Base-by-base conservation (phyloP, 2,888 invertebrate species). In the Beris morrisii region DNA sequence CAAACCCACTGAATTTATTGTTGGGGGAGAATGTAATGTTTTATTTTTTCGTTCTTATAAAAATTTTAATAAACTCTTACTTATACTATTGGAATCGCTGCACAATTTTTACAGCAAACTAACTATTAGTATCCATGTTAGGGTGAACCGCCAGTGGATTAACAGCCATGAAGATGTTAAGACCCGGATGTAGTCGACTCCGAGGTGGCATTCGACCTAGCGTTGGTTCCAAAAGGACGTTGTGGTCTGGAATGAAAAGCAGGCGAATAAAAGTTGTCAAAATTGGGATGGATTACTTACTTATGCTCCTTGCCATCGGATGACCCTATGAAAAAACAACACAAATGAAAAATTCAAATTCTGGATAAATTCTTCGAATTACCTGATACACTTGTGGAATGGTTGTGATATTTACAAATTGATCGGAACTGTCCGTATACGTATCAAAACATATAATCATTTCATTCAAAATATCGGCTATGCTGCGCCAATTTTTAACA, bases 391-490 rank as follows among this genome's bases (percentile, higher is more conserved):
- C 22, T 5, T 5, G 58, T 13, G 22, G 58, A n/a, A 58, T 7
- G 11, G 46, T 9, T 5, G 6, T n/a, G 13, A 46, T 30, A 28
- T 38, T 38, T 3, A 38, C 5, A 38, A 38, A 1, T 38, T 38
- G 38, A 5, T 13, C 61, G n/a, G 61, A 30, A 48, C 50, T 13
- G 6, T 52, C 45, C 7, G 50, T 15, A 22, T 61, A 52, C 43
- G 15, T 38, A 48, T 64, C 46, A 31, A 55, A 64, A 30, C 56
- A 55, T 11, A 64, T 64, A n/a, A 69, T 53, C 69, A 69, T 69
- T 66, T 69, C 69, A 31, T 69, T 69, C 9, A 69, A 45, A 38
- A 67, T 66, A 59, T 69, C 67, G 1, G 67, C 64, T 30, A 67
- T 66, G 31, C 46, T 69, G 54, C 46, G 64, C 69, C 69, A 67